A percentile compares a stretch with the other conserved stretches of the same genome.
phyloP scores from a whole-genome alignment of 2,888 invertebrate genomes.

The Polymixis flavicincta region DNA sequence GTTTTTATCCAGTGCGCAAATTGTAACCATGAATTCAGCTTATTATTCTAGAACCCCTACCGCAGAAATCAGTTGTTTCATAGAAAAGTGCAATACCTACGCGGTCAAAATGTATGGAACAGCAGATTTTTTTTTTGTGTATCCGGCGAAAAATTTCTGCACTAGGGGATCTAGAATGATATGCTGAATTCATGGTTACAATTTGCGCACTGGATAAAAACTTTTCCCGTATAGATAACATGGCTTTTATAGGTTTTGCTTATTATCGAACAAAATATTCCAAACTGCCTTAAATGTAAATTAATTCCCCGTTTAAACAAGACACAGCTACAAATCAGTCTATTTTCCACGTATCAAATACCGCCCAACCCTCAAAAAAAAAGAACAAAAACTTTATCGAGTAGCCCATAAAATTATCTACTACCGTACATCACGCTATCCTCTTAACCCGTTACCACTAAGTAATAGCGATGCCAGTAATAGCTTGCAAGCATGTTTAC shows the following conservation, averaged over 20 bases:
- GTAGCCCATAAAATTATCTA: slow-evolving; percentile 13
- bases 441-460: slow-evolving; percentile 1
- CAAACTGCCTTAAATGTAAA: background rate
- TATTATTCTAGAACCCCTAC: too few relatives aligned
- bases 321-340: background rate
- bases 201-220: too few relatives aligned
- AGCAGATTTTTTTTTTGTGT: too few relatives aligned
- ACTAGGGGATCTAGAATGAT: too few relatives aligned
- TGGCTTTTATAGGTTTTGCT: background rate
- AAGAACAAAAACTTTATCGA: slow-evolving; percentile 1
- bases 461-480: slow-evolving; percentile 33
- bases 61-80: too few relatives aligned
- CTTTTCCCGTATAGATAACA: too few relatives aligned
- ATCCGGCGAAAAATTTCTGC: too few relatives aligned
- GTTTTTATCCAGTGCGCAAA: too few relatives aligned
- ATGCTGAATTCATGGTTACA: too few relatives aligned
- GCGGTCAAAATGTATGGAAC: too few relatives aligned
- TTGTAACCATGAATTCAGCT: too few relatives aligned
- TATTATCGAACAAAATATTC: background rate
- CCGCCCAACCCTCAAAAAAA: slow-evolving; percentile 5
- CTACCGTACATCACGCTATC: slow-evolving; percentile 1
- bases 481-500: slow-evolving; percentile 37
- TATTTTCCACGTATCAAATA: background rate
- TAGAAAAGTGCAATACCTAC: too few relatives aligned
- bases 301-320: background rate